phyloP scores from a whole-genome alignment of 92 coral and sea anemone genomes.

The Virgularia gustaviana region DNA sequence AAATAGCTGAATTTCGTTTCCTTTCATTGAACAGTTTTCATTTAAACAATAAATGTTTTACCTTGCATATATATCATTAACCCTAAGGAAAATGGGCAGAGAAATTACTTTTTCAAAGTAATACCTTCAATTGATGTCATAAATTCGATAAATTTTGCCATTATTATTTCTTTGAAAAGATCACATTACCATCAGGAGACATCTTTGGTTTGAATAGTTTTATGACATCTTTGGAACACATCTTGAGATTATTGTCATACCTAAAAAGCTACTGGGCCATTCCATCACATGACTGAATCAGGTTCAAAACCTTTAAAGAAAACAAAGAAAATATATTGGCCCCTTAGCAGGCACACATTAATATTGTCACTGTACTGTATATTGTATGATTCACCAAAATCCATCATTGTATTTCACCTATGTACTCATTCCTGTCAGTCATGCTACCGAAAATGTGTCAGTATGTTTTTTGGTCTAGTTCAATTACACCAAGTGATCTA shows the following conservation, averaged over 20 bases:
- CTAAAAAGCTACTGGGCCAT: slow-evolving; percentile 43
- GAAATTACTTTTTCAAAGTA: background rate
- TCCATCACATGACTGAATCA: slow-evolving; percentile 28
- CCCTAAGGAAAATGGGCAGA: background rate
- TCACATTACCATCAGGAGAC: slow-evolving; percentile 52
- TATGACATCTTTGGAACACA: slow-evolving; percentile 37
- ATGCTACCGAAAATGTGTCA: too few relatives aligned
- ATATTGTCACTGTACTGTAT: too few relatives aligned
- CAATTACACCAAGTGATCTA: too few relatives aligned
- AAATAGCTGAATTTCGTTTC: too few relatives aligned
- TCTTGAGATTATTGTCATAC: slow-evolving; percentile 19
- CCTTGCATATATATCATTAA: background rate
- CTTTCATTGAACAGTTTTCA: too few relatives aligned
- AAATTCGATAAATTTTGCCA: slow-evolving; percentile 52
- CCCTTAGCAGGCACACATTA: background rate
- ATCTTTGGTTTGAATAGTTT: slow-evolving; percentile 43
- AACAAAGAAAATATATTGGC: background rate
- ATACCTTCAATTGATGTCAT: slow-evolving; percentile 47
- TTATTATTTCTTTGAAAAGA: slow-evolving; percentile 48
- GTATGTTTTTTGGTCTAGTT: too few relatives aligned
- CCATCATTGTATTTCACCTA: too few relatives aligned
- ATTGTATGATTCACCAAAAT: too few relatives aligned
- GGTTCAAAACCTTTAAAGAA: slow-evolving; percentile 41
- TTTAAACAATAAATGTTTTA: too few relatives aligned
- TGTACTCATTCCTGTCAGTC: too few relatives aligned